Conservation (phyloP, 2,797 vertebrate species). For the Oceanodroma leucorhoa region DNA sequence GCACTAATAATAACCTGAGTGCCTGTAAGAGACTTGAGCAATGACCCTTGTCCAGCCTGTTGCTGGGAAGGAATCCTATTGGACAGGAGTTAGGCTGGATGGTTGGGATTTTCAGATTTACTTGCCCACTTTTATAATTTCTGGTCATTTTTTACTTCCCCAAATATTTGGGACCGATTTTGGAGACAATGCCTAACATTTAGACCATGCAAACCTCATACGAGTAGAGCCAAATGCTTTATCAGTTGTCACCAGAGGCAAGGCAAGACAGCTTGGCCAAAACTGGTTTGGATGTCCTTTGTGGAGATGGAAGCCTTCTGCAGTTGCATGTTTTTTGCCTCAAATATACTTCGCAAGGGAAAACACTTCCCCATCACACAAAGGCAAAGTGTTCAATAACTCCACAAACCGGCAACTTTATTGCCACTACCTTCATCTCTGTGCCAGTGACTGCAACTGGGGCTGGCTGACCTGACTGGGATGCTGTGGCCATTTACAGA, state of each 20-base stretch:
- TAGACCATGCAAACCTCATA: fast-evolving
- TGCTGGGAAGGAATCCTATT: background rate
- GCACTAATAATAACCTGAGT: slow-evolving; percentile 9
- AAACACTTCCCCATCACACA: background rate
- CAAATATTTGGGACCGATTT: background rate
- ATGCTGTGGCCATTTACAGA: background rate
- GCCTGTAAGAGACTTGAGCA: background rate
- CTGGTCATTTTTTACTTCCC: background rate
- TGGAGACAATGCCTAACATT: fast-evolving
- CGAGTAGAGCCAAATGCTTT: background rate
- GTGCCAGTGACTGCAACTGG: background rate
- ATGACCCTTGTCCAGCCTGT: background rate
- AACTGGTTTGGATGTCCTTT: fast-evolving
- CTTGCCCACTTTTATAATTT: background rate
- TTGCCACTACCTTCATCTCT: background rate
- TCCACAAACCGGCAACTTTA: background rate
- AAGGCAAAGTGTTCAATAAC: background rate
- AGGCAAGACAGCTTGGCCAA: background rate
- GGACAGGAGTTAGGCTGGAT: background rate
- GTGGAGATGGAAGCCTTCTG: background rate
- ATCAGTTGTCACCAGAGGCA: background rate
- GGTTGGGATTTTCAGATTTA: background rate
- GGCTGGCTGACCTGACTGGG: background rate
- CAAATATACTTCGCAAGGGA: background rate
- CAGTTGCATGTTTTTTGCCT: fast-evolving